Conservation (phyloP, 2,113 vertebrate genomes). For the Phycodurus eques region DNA sequence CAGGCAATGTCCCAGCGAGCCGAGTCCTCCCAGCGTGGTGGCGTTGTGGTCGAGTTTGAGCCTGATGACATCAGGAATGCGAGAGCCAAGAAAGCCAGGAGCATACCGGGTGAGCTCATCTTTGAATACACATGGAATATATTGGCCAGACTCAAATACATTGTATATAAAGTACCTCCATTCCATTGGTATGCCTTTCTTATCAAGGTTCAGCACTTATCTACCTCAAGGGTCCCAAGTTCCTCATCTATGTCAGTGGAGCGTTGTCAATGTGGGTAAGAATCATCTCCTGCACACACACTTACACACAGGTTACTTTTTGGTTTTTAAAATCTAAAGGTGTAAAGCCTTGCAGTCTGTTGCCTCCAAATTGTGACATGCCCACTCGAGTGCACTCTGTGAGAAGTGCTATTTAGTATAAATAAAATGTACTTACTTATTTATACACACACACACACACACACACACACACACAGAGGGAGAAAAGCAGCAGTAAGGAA, state of each 20-base stretch:
- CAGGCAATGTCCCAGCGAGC: conserved; percentile 68
- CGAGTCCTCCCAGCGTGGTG: conserved; percentile 57
- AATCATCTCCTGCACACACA: conserved; percentile 33
- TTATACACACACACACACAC: too few relatives aligned
- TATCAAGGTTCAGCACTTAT: conserved; percentile 67
- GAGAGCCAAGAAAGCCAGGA: conserved; percentile 46
- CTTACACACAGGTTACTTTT: background rate
- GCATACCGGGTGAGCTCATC: conserved; percentile 61
- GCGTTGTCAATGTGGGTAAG: conserved; percentile 79
- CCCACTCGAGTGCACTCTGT: too few relatives aligned
- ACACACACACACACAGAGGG: too few relatives aligned
- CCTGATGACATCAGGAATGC: conserved; percentile 53
- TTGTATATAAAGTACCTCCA: conserved; percentile 4
- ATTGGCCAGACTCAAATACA: background rate
- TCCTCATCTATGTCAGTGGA: conserved; percentile 76
- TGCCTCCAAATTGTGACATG: background rate
- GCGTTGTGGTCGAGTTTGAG: conserved; percentile 66
- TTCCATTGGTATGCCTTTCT: conserved; percentile 29
- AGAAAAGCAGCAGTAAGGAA: too few relatives aligned
- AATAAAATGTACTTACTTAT: too few relatives aligned
- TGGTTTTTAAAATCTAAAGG: background rate
- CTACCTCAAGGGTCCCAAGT: conserved; percentile 72
- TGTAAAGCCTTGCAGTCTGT: background rate
- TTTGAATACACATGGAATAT: conserved; percentile 4
- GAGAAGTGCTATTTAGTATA: too few relatives aligned